phyloP scores from a whole-genome alignment of 2,797 vertebrate species.

The Phylloscopus collybita region DNA sequence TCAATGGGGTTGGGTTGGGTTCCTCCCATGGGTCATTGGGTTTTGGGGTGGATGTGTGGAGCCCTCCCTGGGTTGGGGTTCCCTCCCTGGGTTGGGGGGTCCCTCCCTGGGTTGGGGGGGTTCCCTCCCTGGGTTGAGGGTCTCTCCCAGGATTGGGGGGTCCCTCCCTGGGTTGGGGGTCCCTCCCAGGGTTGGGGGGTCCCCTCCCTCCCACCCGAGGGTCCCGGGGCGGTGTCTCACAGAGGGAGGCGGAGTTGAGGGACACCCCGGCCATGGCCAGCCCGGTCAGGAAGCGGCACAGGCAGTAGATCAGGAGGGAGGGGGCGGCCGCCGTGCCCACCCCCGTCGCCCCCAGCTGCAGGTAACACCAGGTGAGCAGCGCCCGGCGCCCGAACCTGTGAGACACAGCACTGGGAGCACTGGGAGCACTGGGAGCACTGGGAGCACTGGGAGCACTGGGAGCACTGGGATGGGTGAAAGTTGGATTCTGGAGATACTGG shows the following conservation, averaged over 20 bases:
- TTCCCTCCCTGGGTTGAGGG: too few species aligned
- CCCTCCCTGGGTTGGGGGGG: too few species aligned
- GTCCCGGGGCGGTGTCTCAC: slow-evolving; percentile 67
- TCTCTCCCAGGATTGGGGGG: not conserved
- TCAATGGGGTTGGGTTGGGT: not conserved
- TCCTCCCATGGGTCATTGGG: not conserved
- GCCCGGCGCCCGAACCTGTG: slow-evolving; percentile 86
- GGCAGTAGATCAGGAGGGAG: slow-evolving; percentile 77
- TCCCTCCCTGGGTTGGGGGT: not conserved
- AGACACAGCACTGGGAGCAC: not conserved
- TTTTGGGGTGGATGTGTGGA: too few species aligned
- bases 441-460: not conserved
- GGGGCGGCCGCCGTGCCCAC: slow-evolving; percentile 82
- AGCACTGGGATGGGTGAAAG: too few species aligned
- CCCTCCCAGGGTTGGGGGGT: too few species aligned
- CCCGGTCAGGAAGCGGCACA: slow-evolving; percentile 84
- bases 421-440: not conserved
- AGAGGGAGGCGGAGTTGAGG: slow-evolving; percentile 87
- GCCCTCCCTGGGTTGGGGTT: not conserved
- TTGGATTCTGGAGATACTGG: not conserved
- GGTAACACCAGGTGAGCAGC: slow-evolving; percentile 80
- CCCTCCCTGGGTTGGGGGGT: too few species aligned
- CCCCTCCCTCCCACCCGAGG: not conserved
- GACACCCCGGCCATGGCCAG: slow-evolving; percentile 85
- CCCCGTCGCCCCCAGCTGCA: slow-evolving; percentile 83